Conservation (phyloP, 2,888 invertebrate genomes). For the Drosophila antonietae region DNA sequence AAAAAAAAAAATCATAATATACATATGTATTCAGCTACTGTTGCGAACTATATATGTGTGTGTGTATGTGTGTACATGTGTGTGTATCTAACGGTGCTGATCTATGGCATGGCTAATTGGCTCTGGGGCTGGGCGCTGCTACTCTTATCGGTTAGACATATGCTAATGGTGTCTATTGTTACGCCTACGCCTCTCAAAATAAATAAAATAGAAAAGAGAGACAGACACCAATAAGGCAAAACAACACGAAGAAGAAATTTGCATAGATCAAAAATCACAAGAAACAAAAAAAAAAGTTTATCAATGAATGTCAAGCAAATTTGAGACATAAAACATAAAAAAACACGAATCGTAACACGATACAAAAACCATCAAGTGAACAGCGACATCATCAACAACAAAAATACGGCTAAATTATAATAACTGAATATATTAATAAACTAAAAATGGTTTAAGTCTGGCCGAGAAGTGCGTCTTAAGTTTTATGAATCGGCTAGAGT, state of each 20-base stretch:
- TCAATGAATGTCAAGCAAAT: conserved; percentile 47
- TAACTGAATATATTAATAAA: background rate
- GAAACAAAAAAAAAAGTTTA: conserved; percentile 8
- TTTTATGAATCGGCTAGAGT: conserved; percentile 11
- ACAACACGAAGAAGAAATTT: conserved; percentile 41
- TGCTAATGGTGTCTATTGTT: conserved; percentile 75
- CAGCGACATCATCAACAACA: conserved; percentile 8
- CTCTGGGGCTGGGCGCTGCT: conserved; percentile 35
- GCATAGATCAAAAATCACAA: conserved; percentile 54
- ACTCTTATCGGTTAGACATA: conserved; percentile 36
- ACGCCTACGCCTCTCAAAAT: conserved; percentile 60
- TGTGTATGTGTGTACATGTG: conserved; percentile 30
- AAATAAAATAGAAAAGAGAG: conserved; percentile 18
- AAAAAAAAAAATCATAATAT: background rate
- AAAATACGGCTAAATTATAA: conserved; percentile 8
- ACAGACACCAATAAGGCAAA: conserved; percentile 23
- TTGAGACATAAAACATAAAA: conserved; percentile 10
- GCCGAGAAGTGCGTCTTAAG: background rate
- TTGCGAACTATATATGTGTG: conserved; percentile 32
- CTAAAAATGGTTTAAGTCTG: background rate
- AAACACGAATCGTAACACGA: conserved; percentile 32
- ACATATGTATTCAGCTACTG: conserved; percentile 36
- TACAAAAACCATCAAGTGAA: conserved; percentile 22
- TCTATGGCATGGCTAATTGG: conserved; percentile 76
- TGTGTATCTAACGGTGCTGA: conserved; percentile 58